A percentile compares a stretch with the other conserved stretches of the same genome.
Conservation (phyloP, 53 echinoderm and acorn worm species). For the Paracentrotus lividus region DNA sequence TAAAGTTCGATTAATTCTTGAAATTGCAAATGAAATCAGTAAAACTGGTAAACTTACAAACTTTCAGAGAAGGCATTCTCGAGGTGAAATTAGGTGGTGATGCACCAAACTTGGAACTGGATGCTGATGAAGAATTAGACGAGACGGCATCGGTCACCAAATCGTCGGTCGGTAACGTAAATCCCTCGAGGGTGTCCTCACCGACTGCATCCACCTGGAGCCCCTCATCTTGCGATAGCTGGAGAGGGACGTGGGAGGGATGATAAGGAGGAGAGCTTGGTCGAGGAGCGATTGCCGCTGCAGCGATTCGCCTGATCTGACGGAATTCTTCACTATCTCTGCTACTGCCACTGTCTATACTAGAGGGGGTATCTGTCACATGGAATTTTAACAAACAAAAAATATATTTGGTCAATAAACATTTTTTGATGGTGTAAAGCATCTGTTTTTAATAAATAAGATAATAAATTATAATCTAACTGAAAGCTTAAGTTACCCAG, state of each 20-base stretch:
- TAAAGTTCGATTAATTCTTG: background rate
- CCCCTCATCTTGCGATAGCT: background rate
- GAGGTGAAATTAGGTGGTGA: conserved; percentile 11
- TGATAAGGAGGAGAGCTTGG: background rate
- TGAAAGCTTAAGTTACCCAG: too few relatives aligned
- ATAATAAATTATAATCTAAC: too few relatives aligned
- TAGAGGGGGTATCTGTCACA: conserved; percentile 40
- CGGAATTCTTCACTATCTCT: conserved; percentile 61
- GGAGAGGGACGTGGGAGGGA: background rate
- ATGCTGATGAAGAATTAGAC: conserved; percentile 13
- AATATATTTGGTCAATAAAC: background rate
- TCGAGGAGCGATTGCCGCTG: background rate
- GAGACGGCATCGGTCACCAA: background rate
- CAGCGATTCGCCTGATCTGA: conserved; percentile 51
- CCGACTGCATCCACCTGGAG: background rate
- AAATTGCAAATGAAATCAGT: background rate
- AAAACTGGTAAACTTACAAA: background rate
- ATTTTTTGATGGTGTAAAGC: background rate
- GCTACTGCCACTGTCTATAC: conserved; percentile 30
- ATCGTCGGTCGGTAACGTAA: background rate
- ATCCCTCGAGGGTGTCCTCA: conserved; percentile 46
- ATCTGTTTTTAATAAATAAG: too few relatives aligned
- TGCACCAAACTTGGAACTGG: conserved; percentile 11
- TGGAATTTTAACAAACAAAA: background rate
- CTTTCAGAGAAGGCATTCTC: conserved; percentile 21